These are phyloP conservation scores for Heterocephalus glaber DNA, from an alignment of 2,113 vertebrate genomes.

Conservation along the genomic window DNA sequence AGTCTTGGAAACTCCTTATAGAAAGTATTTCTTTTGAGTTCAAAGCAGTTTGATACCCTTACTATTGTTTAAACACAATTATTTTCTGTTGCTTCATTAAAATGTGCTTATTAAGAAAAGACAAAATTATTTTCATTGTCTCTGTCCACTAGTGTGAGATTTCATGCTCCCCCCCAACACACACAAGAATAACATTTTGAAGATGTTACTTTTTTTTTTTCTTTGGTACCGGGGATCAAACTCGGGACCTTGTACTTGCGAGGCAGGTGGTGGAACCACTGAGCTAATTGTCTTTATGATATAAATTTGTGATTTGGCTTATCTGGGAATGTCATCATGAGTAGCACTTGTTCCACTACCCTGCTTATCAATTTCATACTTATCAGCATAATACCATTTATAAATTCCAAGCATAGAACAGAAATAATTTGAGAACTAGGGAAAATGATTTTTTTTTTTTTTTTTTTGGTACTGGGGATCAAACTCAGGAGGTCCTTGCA, in stretches of 20 bases:
- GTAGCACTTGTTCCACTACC: neutral
- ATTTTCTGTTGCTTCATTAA: conserved; percentile 18
- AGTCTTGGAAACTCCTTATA: neutral
- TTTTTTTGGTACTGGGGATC: no score
- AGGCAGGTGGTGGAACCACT: no score
- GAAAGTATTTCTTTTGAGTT: conserved; percentile 29
- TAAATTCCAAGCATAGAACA: conserved; percentile 10
- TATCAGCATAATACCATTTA: neutral
- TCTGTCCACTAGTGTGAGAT: neutral
- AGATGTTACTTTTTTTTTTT: conserved; percentile 47
- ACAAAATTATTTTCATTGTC: conserved; percentile 21
- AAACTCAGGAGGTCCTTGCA: no score
- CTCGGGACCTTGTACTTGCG: no score
- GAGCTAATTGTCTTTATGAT: conserved; percentile 7
- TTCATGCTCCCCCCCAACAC: neutral
- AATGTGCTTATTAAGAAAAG: neutral
- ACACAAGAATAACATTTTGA: conserved; percentile 31
- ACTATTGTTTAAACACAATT: conserved; percentile 44
- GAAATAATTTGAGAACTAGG: conserved; percentile 54
- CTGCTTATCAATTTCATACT: conserved; percentile 27
- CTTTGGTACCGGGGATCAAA: no score
- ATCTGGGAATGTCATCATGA: conserved; percentile 15
- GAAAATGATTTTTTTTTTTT: neutral
- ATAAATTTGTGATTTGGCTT: conserved; percentile 46
- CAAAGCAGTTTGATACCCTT: conserved; percentile 38